Evolutionary conservation across 2,888 invertebrate genomes (phyloP).

Genomic region (Monoplex corrugatus): DNA sequence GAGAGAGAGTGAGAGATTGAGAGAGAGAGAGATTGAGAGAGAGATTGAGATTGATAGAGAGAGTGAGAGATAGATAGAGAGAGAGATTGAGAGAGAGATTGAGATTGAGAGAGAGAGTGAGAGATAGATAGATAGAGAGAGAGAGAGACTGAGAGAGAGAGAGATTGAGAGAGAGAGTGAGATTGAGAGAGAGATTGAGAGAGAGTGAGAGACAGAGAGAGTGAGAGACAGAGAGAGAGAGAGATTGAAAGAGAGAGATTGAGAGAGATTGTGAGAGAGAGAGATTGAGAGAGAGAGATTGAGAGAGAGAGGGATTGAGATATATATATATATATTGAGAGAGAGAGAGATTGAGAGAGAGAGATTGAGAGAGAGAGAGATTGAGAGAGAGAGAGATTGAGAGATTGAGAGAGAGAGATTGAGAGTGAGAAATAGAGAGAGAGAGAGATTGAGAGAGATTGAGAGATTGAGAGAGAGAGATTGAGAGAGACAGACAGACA

Average conservation of each 20-base stretch:
- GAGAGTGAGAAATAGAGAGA: neutral
- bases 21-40: neutral
- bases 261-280: neutral
- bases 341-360: neutral
- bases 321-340: too few species aligned
- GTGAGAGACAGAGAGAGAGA: neutral
- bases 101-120: neutral
- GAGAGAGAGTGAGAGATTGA: neutral
- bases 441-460: neutral
- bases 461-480: neutral
- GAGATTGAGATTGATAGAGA: too few species aligned
- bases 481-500: neutral
- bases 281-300: neutral
- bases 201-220: slow-evolving; percentile 2
- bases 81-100: neutral
- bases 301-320: neutral
- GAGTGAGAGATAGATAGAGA: neutral
- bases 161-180: neutral
- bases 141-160: neutral
- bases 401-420: neutral
- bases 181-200: neutral
- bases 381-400: neutral
- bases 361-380: neutral
- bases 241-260: neutral
- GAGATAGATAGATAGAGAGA: neutral